A percentile compares a stretch with the other conserved stretches of the same genome.
phyloP scores from a whole-genome alignment of 2,797 vertebrate genomes.

The Microctenopoma lineatum region DNA sequence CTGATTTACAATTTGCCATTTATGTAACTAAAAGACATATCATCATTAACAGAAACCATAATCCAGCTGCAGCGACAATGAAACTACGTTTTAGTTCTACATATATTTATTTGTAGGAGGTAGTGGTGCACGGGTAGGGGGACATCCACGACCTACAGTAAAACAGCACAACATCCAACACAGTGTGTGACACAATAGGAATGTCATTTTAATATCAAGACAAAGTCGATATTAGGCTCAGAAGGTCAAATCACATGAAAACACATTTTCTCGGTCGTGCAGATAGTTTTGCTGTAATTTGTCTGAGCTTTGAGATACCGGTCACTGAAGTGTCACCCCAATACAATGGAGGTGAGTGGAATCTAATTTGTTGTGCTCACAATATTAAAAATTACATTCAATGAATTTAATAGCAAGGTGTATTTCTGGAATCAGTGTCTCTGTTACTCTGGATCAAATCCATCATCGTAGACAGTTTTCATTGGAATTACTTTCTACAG shows the following conservation, averaged over 20 bases:
- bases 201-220: background rate
- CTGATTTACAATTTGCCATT: too few relatives aligned
- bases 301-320: background rate
- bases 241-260: background rate
- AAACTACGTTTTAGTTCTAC: too few relatives aligned
- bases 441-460: background rate
- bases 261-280: background rate
- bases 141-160: too few relatives aligned
- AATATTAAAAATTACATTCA: background rate
- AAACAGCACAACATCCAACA: too few relatives aligned
- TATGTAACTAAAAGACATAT: too few relatives aligned
- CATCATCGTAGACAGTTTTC: background rate
- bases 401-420: background rate
- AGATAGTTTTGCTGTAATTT: background rate
- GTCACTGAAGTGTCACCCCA: background rate
- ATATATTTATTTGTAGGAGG: too few relatives aligned
- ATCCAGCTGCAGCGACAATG: background rate
- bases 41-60: background rate
- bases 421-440: background rate
- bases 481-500: background rate
- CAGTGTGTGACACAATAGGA: too few relatives aligned
- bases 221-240: background rate
- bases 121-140: too few relatives aligned
- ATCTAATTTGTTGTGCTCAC: background rate
- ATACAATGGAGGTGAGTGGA: background rate